Evolutionary conservation across 1,140 invertebrate genomes (phyloP).

Genomic region (Pseudomyrmex sp.): DNA sequence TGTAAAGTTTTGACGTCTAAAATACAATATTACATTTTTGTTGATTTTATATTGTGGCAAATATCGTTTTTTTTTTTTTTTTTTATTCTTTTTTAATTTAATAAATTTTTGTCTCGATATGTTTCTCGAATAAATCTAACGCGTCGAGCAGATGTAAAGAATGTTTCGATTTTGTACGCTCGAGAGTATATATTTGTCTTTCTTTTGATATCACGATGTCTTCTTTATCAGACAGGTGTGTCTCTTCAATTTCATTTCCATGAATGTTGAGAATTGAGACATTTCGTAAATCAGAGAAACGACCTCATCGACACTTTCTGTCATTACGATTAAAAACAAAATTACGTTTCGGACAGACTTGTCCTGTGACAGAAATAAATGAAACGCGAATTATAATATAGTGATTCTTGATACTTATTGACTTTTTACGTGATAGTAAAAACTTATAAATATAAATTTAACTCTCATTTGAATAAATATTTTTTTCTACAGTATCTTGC

Average conservation of each 20-base stretch:
- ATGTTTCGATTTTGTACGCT: slow-evolving; percentile 6
- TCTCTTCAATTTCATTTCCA: slow-evolving; percentile 17
- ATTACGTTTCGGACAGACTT: not conserved
- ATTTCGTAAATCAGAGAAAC: not conserved
- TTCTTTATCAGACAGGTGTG: slow-evolving; percentile 25
- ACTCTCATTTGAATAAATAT: not conserved
- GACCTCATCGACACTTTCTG: not conserved
- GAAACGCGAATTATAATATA: not conserved
- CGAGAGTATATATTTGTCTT: slow-evolving; percentile 9
- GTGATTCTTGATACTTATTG: not conserved
- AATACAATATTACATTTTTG: not conserved
- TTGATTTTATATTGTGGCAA: not conserved
- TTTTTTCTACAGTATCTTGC: too few species aligned
- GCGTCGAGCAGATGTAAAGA: not conserved
- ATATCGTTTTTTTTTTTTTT: not conserved
- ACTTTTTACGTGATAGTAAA: not conserved
- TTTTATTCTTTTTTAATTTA: not conserved
- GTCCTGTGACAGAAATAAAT: not conserved
- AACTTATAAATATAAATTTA: not conserved
- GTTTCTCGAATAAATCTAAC: slow-evolving; percentile 9
- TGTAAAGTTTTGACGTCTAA: too few species aligned
- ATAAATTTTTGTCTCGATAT: not conserved
- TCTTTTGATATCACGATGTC: not conserved
- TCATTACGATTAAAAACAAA: not conserved
- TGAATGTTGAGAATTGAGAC: not conserved